Conservation (phyloP, 2,113 vertebrate species). For the Ia io region DNA sequence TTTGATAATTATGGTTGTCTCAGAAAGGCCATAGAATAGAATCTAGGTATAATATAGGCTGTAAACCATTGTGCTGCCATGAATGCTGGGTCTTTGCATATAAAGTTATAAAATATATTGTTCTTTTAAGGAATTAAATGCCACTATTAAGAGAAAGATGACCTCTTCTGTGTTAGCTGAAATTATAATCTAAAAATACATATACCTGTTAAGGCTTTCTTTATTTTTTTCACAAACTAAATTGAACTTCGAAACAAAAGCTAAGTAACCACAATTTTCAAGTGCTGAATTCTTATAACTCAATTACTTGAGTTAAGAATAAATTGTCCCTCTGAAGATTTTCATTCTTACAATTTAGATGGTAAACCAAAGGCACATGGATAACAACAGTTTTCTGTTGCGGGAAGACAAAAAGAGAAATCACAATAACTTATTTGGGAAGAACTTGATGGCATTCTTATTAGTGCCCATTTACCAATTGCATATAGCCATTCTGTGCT, state of each 20-base stretch:
- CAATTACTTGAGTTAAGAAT: slow-evolving; percentile 40
- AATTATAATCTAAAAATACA: background rate
- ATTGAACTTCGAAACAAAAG: background rate
- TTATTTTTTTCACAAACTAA: background rate
- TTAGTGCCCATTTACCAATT: background rate
- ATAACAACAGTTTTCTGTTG: slow-evolving; percentile 15
- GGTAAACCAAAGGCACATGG: background rate
- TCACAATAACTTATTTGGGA: background rate
- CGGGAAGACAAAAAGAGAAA: slow-evolving; percentile 36
- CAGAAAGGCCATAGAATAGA: background rate
- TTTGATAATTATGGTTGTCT: background rate
- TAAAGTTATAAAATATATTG: background rate
- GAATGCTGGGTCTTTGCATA: background rate
- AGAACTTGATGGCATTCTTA: background rate
- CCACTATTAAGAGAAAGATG: background rate
- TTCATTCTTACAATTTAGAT: slow-evolving; percentile 26
- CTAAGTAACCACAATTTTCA: background rate
- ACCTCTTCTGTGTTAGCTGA: background rate
- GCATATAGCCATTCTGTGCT: background rate
- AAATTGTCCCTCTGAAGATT: background rate
- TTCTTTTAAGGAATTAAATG: background rate
- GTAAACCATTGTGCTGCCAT: background rate
- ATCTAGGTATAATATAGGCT: background rate
- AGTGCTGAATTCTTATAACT: background rate
- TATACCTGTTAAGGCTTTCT: background rate